Base-by-base conservation (phyloP, 2,888 invertebrate genomes). In the Archaeoteleia sp. region DNA sequence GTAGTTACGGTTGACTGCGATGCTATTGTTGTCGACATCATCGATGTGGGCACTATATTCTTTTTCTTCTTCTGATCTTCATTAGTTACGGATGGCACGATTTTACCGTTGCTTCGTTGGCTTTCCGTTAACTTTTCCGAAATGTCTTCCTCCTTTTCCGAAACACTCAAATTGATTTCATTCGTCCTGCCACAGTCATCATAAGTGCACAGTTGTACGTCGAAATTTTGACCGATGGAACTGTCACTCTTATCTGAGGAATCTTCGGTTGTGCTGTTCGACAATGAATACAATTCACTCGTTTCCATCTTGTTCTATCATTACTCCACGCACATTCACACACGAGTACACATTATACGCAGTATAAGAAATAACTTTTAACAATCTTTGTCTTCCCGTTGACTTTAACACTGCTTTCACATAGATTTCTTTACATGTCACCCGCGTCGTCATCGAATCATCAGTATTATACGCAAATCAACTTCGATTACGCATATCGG, bases 161-260 rank as follows among this genome's bases (percentile, higher is more conserved):
- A 53, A 29, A 34, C 5, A 10, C 76, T 75, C 0, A 78, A 53
- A 40, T 79, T 80, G 4, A 81, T 15, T 12, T 81, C 78, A 30
- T 75, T 78, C 0, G 78, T 63, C 1, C 73, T 73, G 5, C 80
- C 80, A 65, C 79, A 82, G 17, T 78, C 80, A 35, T 79, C 78
- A 34, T 77, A 83, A 2, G 73, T 73, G 30, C 78, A 72, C 2
- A 79, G 46, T 1, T 82, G 78, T 1, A 71, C 71, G 10, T 81
- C 82, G 37, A 78, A 82, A 29, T 81, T 76, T 12, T 69, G 72
- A 1, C 67, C 71, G 10, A 72, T 68, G 40, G 77, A 78, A 55
- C 75, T 77, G 51, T 73, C 73, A 39, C 78, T 78, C 1, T 74
- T 74, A 57, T 78, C 78, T 34, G 78, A 76, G 37, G 76, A 76